Evolutionary conservation across 2,113 vertebrate genomes (phyloP).

Genomic region (Paralichthys olivaceus): DNA sequence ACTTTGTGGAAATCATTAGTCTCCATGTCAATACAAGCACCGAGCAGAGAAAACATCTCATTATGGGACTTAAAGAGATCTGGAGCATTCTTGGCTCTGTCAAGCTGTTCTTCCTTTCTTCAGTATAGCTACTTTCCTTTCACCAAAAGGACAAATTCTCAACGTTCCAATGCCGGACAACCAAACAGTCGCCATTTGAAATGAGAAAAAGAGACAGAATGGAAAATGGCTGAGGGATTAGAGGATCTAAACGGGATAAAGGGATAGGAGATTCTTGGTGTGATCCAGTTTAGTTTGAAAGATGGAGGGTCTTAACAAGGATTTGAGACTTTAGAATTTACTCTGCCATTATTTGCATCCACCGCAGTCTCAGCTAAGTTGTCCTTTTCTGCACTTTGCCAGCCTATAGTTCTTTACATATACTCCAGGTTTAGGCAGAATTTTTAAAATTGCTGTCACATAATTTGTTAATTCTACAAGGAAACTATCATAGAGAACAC

Average conservation of each 20-base stretch:
- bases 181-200: slow-evolving; percentile 81
- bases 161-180: slow-evolving; percentile 82
- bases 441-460: neutral
- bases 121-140: slow-evolving; percentile 80
- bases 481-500: neutral
- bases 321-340: slow-evolving; percentile 82
- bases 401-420: slow-evolving; percentile 14
- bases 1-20: slow-evolving; percentile 80
- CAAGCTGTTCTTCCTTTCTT: slow-evolving; percentile 78
- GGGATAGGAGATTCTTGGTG: slow-evolving; percentile 80
- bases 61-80: slow-evolving; percentile 81
- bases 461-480: neutral
- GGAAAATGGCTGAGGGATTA: slow-evolving; percentile 80
- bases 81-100: slow-evolving; percentile 78
- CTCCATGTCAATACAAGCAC: slow-evolving; percentile 79
- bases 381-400: slow-evolving; percentile 53
- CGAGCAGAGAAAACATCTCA: slow-evolving; percentile 80
- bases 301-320: slow-evolving; percentile 83
- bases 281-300: slow-evolving; percentile 85
- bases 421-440: slow-evolving; percentile 9
- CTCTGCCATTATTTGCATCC: slow-evolving; percentile 78
- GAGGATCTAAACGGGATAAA: slow-evolving; percentile 81
- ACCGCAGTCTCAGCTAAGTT: slow-evolving; percentile 67
- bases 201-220: slow-evolving; percentile 73
- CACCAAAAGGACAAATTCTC: slow-evolving; percentile 76